Base-by-base conservation (phyloP, 2,797 vertebrate genomes). In the Chelon labrosus region DNA sequence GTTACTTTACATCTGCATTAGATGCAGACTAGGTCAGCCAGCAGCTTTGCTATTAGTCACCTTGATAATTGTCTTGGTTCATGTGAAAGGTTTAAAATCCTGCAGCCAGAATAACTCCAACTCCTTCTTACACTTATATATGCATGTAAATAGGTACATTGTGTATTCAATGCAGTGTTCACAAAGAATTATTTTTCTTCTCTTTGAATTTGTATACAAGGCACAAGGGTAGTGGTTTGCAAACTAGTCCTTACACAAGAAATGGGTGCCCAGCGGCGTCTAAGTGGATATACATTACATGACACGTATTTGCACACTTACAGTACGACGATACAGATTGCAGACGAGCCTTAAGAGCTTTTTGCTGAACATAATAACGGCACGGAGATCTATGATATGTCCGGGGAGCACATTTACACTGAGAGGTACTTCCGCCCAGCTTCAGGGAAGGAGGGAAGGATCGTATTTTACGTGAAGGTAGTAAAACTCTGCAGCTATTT, bases 211-310 rank as follows among this genome's bases (percentile, higher is more conserved):
- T 51, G 71, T 61, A 68, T 72, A 88, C 82, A 94, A 95, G 94
- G 95, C 94, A 95, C 94, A 54, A 82, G 82, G 91, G 88, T 84
- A 76, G 88, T 88, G 85, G 85, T 91, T 88, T 88, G 76, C 80
- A 85, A 81, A 90, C 84, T 88, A 85, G 77, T 86, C 65, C 90
- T 75, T 88, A 92, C 80, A 85, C 83, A 77, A 90, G 85, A 82
- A 76, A 42, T 70, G 80, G 85, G 84, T 84, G 84, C 71, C 80
- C 86, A 88, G 88, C 75, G 83, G 80, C 88, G 77, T 85, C 86
- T 63, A 82, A 81, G 79, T 79, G 84, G 78, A 70, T 72, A 81
- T 73, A 78, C 79, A 85, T 75, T 14, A 87, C 84, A 79, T 71
- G 63, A 87, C 73, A 84, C 54, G 56, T 86, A 85, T 89, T 88